A percentile compares a stretch with the other conserved stretches of the same genome.
phyloP scores from a whole-genome alignment of 2,888 invertebrate species.

The Cataglyphis altisquamis region DNA sequence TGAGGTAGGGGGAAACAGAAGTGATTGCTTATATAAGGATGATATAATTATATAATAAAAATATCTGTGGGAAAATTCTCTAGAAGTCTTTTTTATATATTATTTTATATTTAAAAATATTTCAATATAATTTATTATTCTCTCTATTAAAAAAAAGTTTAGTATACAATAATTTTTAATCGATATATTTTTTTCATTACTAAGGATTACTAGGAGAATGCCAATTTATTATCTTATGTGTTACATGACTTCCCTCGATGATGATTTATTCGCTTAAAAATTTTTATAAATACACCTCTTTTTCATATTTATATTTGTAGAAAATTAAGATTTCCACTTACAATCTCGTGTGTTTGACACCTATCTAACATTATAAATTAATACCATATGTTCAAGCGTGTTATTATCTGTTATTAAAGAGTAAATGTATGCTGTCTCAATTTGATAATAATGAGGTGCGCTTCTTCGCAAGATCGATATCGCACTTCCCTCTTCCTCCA shows the following conservation, averaged over 20 bases:
- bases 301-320: background rate
- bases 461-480: slow-evolving; percentile 33
- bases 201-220: slow-evolving; percentile 11
- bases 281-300: background rate
- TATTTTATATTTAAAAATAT: background rate
- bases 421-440: slow-evolving; percentile 13
- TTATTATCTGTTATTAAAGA: slow-evolving; percentile 43
- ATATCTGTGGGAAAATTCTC: background rate
- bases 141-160: background rate
- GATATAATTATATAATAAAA: slow-evolving; percentile 1
- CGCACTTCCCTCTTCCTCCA: background rate
- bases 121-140: background rate
- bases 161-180: background rate
- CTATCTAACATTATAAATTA: background rate
- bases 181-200: background rate
- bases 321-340: slow-evolving; percentile 31
- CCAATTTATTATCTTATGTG: background rate
- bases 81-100: background rate
- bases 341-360: slow-evolving; percentile 10
- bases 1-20: background rate
- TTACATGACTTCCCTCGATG: background rate
- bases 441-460: slow-evolving; percentile 16
- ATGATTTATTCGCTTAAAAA: slow-evolving; percentile 9
- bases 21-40: background rate
- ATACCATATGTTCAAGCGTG: background rate